Base-by-base conservation (phyloP, 2,797 vertebrate species). In the Chloroceryle inda region DNA sequence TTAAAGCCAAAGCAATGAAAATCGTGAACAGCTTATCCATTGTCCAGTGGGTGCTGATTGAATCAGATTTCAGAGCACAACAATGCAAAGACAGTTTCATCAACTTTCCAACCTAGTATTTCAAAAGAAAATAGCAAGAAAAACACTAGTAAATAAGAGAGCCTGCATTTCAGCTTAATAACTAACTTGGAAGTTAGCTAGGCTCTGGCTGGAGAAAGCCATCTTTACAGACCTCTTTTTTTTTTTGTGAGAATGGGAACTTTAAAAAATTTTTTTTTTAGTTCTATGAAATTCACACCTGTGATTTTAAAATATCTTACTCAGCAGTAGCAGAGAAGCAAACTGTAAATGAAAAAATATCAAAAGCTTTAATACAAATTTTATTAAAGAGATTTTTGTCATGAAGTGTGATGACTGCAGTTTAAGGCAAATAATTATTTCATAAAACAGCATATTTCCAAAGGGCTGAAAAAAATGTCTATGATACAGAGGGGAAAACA, bases 51-150 rank as follows among this genome's bases (percentile, higher is more conserved):
- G 13, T 84, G n/a, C 45, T 6, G 35, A 56, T 29, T 6, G 40
- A 47, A 52, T 40, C 11, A 5, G 4, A 45, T 31, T 26, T 38
- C 74, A 82, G 42, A 49, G 42, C 37, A 58, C 53, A 44, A 44
- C n/a, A 42, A 10, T 7, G 13, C 26, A 61, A 55, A 85, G 29
- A 8, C 2, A 11, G 7, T 19, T 85, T 50, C 26, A 42, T 22
- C 75, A 64, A 66, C 96, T 93, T 83, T 69, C 38, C 49, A 68
- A 42, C 11, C 26, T 33, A 83, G 37, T 13, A 85, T 74, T 94
- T 92, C 22, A 85, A 78, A 0, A 77, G 40, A 69, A 94, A 94
- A 85, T 3, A 91, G 16, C 8, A 92, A 72, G 26, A 37, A 67
- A 66, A 52, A 9, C 18, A 69, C 42, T 0, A 63, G 38, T 23